phyloP scores from a whole-genome alignment of 2,888 invertebrate genomes.

The Metalampra italica region DNA sequence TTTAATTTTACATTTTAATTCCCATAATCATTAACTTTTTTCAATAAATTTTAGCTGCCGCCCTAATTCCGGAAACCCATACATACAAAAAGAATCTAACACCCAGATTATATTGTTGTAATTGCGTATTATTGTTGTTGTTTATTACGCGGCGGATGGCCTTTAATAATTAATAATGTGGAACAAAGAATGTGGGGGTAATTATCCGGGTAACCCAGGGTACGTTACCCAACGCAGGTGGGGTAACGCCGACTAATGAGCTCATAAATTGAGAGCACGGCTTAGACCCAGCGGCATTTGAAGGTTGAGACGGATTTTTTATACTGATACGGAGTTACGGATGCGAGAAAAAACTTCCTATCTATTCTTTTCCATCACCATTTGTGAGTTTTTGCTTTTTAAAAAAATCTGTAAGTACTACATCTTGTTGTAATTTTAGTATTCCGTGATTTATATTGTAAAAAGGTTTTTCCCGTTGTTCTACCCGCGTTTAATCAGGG shows the following conservation, averaged over 20 bases:
- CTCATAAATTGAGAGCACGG: constrained; percentile 35
- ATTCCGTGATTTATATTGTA: too few species aligned
- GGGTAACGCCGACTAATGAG: constrained; percentile 31
- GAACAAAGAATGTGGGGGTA: constrained; percentile 42
- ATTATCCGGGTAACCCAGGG: constrained; percentile 21
- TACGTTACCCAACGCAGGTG: constrained; percentile 25
- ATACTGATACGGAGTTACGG: not conserved
- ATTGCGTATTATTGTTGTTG: constrained; percentile 36
- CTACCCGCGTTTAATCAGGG: too few species aligned
- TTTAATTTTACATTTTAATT: too few species aligned
- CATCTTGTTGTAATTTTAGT: too few species aligned
- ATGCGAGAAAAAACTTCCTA: too few species aligned
- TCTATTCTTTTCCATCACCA: too few species aligned
- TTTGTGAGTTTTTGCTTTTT: too few species aligned
- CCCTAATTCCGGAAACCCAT: not conserved
- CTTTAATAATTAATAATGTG: constrained; percentile 45
- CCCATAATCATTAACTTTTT: too few species aligned
- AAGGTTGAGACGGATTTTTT: constrained; percentile 18
- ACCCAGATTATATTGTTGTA: constrained; percentile 14
- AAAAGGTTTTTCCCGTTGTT: too few species aligned
- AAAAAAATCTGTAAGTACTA: too few species aligned
- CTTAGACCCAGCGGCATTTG: constrained; percentile 22
- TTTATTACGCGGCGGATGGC: constrained; percentile 30
- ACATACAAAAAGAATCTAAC: too few species aligned
- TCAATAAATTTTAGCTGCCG: not conserved